phyloP scores from a whole-genome alignment of 2,113 vertebrate genomes.

The Sphyrna mokarran region DNA sequence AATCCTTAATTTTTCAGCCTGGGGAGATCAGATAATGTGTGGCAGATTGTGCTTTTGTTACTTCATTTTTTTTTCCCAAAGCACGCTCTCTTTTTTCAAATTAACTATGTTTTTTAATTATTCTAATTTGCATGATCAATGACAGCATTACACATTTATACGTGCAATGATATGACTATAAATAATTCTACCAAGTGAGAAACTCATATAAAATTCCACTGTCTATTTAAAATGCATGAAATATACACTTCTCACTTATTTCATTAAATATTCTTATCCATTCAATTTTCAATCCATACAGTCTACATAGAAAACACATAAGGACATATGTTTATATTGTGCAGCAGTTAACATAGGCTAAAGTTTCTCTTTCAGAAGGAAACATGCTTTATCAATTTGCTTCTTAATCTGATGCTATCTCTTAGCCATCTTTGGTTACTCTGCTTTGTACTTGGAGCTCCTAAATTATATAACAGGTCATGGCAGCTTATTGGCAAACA shows the following conservation, averaged over 20 bases:
- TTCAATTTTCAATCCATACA: neutral
- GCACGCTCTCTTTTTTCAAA: neutral
- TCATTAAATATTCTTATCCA: neutral
- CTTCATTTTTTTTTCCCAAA: neutral
- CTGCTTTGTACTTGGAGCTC: too few relatives aligned
- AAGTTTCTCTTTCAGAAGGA: neutral
- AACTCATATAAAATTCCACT: neutral
- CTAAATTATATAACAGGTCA: too few relatives aligned
- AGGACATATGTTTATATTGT: neutral
- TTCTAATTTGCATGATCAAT: neutral
- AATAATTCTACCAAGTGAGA: neutral
- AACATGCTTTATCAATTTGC: neutral
- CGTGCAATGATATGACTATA: neutral
- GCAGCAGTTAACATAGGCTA: neutral
- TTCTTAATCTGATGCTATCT: neutral
- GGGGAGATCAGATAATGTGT: constrained; percentile 4
- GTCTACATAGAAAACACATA: neutral
- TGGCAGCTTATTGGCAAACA: too few relatives aligned
- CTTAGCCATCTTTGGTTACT: too few relatives aligned
- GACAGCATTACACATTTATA: neutral
- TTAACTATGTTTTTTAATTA: neutral
- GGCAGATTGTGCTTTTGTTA: constrained; percentile 1
- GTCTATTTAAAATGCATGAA: neutral
- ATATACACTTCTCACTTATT: neutral
- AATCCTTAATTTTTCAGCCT: constrained; percentile 26